phyloP scores from a whole-genome alignment of 2,113 vertebrate species.

The Sorex araneus region DNA sequence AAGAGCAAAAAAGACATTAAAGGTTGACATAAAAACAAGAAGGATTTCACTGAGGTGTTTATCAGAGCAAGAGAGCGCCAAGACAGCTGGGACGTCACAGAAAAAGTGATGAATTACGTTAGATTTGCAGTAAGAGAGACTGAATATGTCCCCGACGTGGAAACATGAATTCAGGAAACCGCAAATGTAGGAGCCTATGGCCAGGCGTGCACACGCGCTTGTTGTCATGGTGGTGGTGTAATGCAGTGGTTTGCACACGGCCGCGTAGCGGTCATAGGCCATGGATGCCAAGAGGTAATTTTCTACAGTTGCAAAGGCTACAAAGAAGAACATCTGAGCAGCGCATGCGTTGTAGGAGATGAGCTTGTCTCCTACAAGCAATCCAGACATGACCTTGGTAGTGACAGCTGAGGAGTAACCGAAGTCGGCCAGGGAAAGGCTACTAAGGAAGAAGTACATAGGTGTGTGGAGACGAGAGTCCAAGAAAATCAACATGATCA shows the following conservation, averaged over 20 bases:
- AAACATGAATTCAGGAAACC: neutral
- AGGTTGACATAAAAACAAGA: neutral
- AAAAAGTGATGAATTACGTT: conserved; percentile 54
- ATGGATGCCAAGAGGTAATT: neutral
- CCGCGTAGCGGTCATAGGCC: neutral
- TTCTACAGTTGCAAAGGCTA: conserved; percentile 4
- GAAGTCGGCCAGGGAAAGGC: conserved; percentile 39
- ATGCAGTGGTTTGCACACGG: neutral
- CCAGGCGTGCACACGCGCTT: neutral
- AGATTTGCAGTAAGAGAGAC: conserved; percentile 4
- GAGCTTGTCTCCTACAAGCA: neutral
- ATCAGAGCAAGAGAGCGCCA: conserved; percentile 57
- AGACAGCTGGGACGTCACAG: conserved; percentile 58
- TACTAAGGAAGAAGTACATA: conserved; percentile 84
- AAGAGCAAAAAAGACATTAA: conserved; percentile 43
- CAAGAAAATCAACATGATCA: conserved; percentile 68
- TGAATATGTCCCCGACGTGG: neutral
- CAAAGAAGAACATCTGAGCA: conserved; percentile 18
- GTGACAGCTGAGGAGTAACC: conserved; percentile 46
- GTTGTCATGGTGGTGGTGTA: conserved; percentile 7
- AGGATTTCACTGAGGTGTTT: neutral
- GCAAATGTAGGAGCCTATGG: neutral
- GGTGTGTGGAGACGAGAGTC: conserved; percentile 82
- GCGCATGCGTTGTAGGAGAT: conserved; percentile 26
- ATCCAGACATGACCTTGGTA: conserved; percentile 65